Evolutionary conservation across 30 jellyfish, hydroid and myxozoan genomes (phyloP).

Genomic region (Cassiopea xamachana): DNA sequence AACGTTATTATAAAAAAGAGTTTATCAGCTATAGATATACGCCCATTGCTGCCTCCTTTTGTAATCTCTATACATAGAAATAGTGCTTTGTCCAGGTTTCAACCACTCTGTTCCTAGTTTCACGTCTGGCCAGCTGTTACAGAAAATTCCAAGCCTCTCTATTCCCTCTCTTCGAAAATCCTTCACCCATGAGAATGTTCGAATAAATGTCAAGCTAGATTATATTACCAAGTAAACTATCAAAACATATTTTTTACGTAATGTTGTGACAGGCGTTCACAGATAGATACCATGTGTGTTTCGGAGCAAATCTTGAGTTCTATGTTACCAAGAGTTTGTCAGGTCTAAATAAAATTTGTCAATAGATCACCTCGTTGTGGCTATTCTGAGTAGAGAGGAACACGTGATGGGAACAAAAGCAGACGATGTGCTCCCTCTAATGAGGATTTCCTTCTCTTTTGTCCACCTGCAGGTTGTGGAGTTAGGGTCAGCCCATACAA

Average conservation of each 20-base stretch:
- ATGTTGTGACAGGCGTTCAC: not conserved
- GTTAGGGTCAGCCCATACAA: constrained; percentile 76
- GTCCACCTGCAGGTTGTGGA: constrained; percentile 66
- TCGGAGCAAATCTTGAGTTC: not conserved
- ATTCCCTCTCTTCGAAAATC: too few relatives aligned
- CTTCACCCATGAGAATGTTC: too few relatives aligned
- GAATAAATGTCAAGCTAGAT: too few relatives aligned
- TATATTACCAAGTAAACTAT: too few relatives aligned
- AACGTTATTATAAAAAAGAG: too few relatives aligned
- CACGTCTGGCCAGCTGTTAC: too few relatives aligned
- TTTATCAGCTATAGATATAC: too few relatives aligned
- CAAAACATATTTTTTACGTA: not conserved
- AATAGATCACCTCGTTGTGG: constrained; percentile 46
- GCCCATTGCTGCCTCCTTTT: too few relatives aligned
- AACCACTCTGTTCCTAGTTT: too few relatives aligned
- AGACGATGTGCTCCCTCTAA: constrained; percentile 66
- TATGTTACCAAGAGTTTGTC: constrained; percentile 33
- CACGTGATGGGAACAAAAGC: constrained; percentile 76
- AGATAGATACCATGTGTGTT: not conserved
- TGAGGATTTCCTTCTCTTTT: constrained; percentile 51
- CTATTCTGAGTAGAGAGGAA: constrained; percentile 46
- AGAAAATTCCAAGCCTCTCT: too few relatives aligned
- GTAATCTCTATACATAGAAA: too few relatives aligned
- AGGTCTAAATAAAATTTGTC: not conserved
- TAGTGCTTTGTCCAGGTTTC: too few relatives aligned